phyloP scores from a whole-genome alignment of 2,888 invertebrate species.

The Chaetogeoica ovagalla region DNA sequence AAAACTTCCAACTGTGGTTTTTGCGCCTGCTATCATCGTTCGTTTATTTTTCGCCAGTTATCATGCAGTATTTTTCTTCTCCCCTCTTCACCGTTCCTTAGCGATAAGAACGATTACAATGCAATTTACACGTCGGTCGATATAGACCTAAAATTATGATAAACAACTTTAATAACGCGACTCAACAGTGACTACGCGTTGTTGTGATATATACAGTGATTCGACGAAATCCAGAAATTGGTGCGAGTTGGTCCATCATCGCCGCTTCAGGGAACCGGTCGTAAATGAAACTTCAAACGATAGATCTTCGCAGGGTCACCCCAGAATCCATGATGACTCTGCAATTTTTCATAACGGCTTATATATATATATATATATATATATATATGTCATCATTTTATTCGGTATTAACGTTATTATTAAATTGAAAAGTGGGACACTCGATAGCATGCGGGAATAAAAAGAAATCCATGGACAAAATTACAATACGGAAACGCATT shows the following conservation, averaged over 20 bases:
- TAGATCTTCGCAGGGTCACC: neutral
- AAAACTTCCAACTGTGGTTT: neutral
- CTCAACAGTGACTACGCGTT: neutral
- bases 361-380: too few relatives aligned
- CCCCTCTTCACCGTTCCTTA: neutral
- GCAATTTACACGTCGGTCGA: neutral
- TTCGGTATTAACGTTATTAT: conserved; percentile 12
- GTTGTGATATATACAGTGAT: neutral
- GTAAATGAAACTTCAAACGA: neutral
- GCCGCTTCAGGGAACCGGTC: conserved; percentile 27
- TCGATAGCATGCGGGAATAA: neutral
- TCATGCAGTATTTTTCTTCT: neutral
- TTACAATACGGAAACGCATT: neutral
- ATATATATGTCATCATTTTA: neutral
- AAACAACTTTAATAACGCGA: conserved; percentile 20
- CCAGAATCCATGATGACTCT: conserved; percentile 7
- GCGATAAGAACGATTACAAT: neutral
- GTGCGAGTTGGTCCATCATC: neutral
- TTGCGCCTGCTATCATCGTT: neutral
- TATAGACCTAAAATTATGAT: neutral
- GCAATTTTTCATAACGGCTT: neutral
- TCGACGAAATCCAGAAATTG: neutral
- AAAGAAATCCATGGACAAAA: neutral
- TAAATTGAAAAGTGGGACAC: neutral
- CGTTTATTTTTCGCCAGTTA: neutral